These are phyloP conservation scores for Danio kyathit DNA, from an alignment of 2,797 vertebrate species.

Conservation along the genomic window DNA sequence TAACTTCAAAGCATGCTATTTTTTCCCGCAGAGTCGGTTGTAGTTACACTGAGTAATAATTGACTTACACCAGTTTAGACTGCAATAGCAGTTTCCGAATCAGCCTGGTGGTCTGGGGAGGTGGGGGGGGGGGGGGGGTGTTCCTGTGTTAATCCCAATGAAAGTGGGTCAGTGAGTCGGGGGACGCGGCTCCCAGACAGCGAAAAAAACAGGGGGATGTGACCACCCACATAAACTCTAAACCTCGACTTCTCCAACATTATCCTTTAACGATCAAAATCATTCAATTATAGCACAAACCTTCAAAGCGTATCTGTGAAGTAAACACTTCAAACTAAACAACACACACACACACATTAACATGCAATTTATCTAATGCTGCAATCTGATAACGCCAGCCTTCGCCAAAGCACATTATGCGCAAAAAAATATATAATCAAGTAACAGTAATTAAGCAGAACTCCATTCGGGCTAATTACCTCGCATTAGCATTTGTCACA, in stretches of 20 bases:
- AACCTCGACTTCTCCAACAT: not conserved
- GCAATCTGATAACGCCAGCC: conserved; percentile 67
- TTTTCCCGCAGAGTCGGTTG: not conserved
- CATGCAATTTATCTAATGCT: conserved; percentile 53
- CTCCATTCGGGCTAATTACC: conserved; percentile 75
- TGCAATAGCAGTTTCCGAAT: not conserved
- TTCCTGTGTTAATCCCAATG: conserved; percentile 72
- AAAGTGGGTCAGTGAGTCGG: conserved; percentile 76
- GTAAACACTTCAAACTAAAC: conserved; percentile 11
- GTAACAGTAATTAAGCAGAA: conserved; percentile 75
- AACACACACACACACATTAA: conserved; percentile 39
- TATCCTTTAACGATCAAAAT: not conserved
- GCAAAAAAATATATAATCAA: conserved; percentile 70
- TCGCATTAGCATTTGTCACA: conserved; percentile 77
- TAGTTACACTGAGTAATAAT: not conserved
- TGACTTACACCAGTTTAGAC: conserved; percentile 2
- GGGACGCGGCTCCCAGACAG: conserved; percentile 70
- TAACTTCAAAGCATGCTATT: not conserved
- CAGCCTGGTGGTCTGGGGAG: conserved; percentile 21
- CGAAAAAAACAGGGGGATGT: conserved; percentile 64
- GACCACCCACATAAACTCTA: conserved; percentile 59
- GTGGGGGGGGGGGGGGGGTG: conserved; percentile 57
- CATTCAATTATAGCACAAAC: not conserved
- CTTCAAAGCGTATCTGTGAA: conserved; percentile 1
- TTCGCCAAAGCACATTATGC: conserved; percentile 55